Evolutionary conservation across 1,140 invertebrate genomes (phyloP).

Genomic region (Calosoma granatense): DNA sequence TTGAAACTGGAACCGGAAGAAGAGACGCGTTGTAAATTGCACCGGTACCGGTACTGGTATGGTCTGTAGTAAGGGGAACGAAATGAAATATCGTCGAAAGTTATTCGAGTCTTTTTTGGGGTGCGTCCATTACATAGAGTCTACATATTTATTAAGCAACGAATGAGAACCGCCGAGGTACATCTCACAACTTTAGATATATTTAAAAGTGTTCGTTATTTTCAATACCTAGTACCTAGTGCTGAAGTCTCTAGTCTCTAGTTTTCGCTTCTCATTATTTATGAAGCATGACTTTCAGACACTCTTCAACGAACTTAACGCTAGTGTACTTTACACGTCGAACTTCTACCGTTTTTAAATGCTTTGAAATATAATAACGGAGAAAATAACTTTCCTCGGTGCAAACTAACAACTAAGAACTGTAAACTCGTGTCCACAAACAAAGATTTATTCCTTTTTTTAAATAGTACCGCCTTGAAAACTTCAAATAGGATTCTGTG

Average conservation of each 20-base stretch:
- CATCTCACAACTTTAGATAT: background rate
- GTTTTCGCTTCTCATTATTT: too few species aligned
- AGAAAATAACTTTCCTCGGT: background rate
- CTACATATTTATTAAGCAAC: constrained; percentile 6
- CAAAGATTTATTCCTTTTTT: too few species aligned
- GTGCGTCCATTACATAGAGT: background rate
- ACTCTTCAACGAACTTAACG: background rate
- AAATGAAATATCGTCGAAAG: constrained; percentile 4
- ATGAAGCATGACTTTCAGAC: constrained; percentile 1
- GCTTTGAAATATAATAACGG: background rate
- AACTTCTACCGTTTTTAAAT: background rate
- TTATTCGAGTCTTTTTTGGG: constrained; percentile 2
- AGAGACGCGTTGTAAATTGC: constrained; percentile 4
- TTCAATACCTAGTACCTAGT: background rate
- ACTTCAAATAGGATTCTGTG: too few species aligned
- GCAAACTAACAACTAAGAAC: too few species aligned
- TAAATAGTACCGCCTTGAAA: too few species aligned
- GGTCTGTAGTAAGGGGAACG: background rate
- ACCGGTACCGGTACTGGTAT: background rate
- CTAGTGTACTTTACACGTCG: background rate
- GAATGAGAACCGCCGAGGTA: background rate
- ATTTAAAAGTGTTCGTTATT: constrained; percentile 7
- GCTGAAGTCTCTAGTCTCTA: too few species aligned
- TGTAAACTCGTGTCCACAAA: too few species aligned
- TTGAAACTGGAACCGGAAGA: constrained; percentile 3